Evolutionary conservation across 2,797 vertebrate species (phyloP), one percentile per base, ranked within the genome.

Genomic region (Falco naumanni): DNA sequence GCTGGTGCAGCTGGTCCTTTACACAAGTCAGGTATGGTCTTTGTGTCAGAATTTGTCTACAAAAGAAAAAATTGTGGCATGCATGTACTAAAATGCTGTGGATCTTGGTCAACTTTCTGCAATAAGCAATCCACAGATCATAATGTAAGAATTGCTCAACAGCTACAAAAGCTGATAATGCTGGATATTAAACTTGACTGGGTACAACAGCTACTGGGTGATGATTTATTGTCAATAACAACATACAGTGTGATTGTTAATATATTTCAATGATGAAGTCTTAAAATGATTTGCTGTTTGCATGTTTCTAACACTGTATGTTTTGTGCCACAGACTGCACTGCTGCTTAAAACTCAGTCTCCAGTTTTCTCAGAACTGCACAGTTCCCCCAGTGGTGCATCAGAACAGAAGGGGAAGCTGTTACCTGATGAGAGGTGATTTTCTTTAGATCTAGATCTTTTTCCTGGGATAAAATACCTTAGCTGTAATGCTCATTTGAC

Each of bases 1-100:
- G 97, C 97, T 99, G 68, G 99, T 99, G 43, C 99, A 99, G 97
- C 98, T 99, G 70, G 99, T 99, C 26, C 99, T 99, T 68, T 99
- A 99, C 78, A 99, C 99, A 60, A 99, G 99, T 96, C 99, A 99
- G 99, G 99, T 99, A 96, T 0, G 96, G 11, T 20, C 87, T 84
- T 59, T 39, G 15, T 39, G 50, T 54, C 88, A 50, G 43, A 61
- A 69, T 39, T 31, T 68, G 12, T 31, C 31, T 59, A 8, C 28
- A 16, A 37, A 37, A 72, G 29, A 4, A 47, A 41, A 78, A 45
- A 29, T 25, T 51, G 64, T 33, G 71, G 10, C 8, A 2, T 68
- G 34, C 5, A 1, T 34, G 12, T 31, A 43, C 34, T 66, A 5
- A 61, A 78, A 8, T 10, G 24, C 68, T 72, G 34, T 51, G 51